Percentiles rank a stretch among this genome's conserved stretches.
Conservation (phyloP, 2,113 vertebrate genomes). For the Chrysemys picta region DNA sequence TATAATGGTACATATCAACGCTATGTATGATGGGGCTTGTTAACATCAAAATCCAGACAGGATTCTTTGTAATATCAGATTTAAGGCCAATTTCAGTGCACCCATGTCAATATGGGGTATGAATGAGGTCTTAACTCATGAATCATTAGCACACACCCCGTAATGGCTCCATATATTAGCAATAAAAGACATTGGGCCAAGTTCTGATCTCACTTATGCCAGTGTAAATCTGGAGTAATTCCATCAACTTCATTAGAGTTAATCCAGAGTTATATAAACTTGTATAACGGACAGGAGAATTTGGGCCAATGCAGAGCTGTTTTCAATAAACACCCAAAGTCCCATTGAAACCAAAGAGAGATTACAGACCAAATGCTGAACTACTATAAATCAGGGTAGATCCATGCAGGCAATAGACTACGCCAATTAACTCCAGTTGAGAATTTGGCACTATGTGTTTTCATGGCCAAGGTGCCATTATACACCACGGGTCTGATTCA, state of each 20-base stretch:
- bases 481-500: accelerated
- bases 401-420: background rate
- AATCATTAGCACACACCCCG: background rate
- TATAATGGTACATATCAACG: background rate
- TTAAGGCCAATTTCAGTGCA: slow-evolving; percentile 30
- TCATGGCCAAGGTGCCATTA: background rate
- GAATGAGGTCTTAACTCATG: slow-evolving; percentile 27
- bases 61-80: slow-evolving; percentile 23
- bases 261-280: background rate
- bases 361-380: accelerated
- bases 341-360: background rate
- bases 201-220: background rate
- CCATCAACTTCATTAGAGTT: accelerated
- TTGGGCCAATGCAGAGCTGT: accelerated
- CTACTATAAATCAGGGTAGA: background rate
- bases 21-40: background rate
- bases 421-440: background rate
- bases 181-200: accelerated
- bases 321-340: background rate
- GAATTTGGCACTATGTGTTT: background rate
- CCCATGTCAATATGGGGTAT: background rate
- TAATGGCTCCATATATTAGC: background rate
- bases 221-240: background rate
- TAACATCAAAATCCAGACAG: slow-evolving; percentile 44
- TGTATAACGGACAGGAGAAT: background rate